These are phyloP conservation scores for Phodopus roborovskii DNA, from an alignment of 2,113 vertebrate genomes.

Conservation along the genomic window DNA sequence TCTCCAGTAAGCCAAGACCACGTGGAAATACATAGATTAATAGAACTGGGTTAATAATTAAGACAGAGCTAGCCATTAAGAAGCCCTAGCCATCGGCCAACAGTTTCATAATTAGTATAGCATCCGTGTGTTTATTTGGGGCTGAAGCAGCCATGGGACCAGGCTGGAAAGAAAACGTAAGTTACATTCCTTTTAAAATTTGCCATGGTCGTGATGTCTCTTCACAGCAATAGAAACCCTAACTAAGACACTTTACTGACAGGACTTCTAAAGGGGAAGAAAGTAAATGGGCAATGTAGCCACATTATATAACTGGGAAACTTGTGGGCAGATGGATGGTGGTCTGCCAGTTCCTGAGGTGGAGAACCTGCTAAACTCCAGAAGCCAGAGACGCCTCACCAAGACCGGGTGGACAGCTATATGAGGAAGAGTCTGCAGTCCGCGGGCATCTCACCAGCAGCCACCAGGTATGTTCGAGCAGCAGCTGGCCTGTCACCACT, in stretches of 20 bases:
- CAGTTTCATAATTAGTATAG: no score
- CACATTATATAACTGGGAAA: conserved; percentile 7
- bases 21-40: no score
- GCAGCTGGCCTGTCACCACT: not conserved
- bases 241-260: not conserved
- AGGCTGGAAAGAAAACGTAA: no score
- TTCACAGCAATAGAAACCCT: not conserved
- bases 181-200: not conserved
- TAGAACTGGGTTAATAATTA: no score
- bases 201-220: not conserved
- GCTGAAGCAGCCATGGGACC: no score
- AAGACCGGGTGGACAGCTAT: not conserved
- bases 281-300: not conserved
- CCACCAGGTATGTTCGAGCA: not conserved
- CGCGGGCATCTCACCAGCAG: not conserved
- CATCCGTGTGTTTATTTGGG: no score
- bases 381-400: not conserved
- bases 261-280: not conserved
- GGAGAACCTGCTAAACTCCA: not conserved
- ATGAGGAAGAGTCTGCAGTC: not conserved
- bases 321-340: not conserved
- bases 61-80: no score
- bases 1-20: no score
- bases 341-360: not conserved
- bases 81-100: no score